Percentiles rank a stretch among this genome's conserved stretches.
Conservation (phyloP, 2,113 vertebrate genomes). For the Cololabis saira region DNA sequence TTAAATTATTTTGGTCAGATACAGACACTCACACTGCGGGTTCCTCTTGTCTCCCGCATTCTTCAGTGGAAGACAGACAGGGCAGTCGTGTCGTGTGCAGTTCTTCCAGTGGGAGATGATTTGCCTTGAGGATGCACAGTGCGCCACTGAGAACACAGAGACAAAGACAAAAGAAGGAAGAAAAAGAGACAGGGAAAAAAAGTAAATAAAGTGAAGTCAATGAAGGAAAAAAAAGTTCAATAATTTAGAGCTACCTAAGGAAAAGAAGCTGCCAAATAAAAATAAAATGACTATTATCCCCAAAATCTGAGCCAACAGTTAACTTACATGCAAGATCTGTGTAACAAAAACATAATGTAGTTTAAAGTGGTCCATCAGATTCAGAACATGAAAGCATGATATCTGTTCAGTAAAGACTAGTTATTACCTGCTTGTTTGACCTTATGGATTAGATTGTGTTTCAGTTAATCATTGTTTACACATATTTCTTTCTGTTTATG, state of each 20-base stretch:
- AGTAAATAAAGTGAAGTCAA: background rate
- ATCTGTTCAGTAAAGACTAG: too few species aligned
- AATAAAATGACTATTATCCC: too few species aligned
- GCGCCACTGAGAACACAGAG: conserved; percentile 87
- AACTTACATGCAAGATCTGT: background rate
- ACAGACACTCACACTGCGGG: conserved; percentile 95
- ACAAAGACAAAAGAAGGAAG: conserved; percentile 11
- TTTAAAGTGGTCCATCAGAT: background rate
- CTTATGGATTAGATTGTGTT: too few species aligned
- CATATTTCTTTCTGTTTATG: too few species aligned
- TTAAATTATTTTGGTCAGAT: conserved; percentile 60
- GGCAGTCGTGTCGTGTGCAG: conserved; percentile 97
- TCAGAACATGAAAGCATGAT: too few species aligned
- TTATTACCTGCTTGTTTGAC: too few species aligned
- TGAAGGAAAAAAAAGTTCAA: too few species aligned
- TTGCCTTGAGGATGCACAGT: conserved; percentile 98
- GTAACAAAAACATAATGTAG: background rate
- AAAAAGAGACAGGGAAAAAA: background rate
- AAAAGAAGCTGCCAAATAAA: too few species aligned
- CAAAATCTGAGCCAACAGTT: background rate
- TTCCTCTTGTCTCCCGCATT: conserved; percentile 99
- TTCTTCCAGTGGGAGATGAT: conserved; percentile 99
- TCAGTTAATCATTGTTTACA: too few species aligned
- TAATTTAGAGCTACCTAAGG: too few species aligned
- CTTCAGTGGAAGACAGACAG: conserved; percentile 97